Base-by-base conservation (phyloP, 92 coral and sea anemone species). In the Micromussa lordhowensis region DNA sequence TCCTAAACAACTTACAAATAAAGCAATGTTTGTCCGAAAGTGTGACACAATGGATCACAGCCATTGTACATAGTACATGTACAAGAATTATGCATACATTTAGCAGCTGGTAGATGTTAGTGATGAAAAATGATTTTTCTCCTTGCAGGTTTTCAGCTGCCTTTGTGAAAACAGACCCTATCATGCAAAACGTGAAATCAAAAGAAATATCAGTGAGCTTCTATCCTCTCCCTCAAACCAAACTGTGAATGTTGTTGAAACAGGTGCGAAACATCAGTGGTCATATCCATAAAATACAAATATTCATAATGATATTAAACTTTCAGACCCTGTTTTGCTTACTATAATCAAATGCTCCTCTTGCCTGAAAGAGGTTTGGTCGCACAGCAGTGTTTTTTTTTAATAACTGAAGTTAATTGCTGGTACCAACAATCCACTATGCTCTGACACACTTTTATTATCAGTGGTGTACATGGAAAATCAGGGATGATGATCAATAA, bases 171-270 rank as follows among this genome's bases (percentile, higher is more conserved):
- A 40, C 34, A 81, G 38, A 18, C 85, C 73, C 58, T 32, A 19
- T 35, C 7, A 61, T 81, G 75, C 75, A 36, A 63, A 81, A 81
- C 38, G 31, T 38, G 85, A 81, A 64, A 81, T 81, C 6, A 81
- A 81, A 44, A 81, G 75, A 36, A 81, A 61, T 18, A 81, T 81
- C 58, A 40, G n/a, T 36, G 73, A 58, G 85, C 85, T 81, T 18
- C 74, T 81, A 22, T 81, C 57, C 10, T 81, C 57, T 19, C 66
- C 66, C n/a, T 13, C 51, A 16, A 81, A 30, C 34, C 40, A 81
- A 61, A 24, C 24, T 81, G 74, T 81, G 34, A 61, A 44, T 64
- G 54, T 12, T 21, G 38, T 81, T 64, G 85, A 81, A 31, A 17
- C 16, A 14, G 64, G 75, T 81, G 36, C 44, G 55, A 80, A 30